Base-by-base conservation (phyloP, 2,888 invertebrate species). In the Ischnura elegans region DNA sequence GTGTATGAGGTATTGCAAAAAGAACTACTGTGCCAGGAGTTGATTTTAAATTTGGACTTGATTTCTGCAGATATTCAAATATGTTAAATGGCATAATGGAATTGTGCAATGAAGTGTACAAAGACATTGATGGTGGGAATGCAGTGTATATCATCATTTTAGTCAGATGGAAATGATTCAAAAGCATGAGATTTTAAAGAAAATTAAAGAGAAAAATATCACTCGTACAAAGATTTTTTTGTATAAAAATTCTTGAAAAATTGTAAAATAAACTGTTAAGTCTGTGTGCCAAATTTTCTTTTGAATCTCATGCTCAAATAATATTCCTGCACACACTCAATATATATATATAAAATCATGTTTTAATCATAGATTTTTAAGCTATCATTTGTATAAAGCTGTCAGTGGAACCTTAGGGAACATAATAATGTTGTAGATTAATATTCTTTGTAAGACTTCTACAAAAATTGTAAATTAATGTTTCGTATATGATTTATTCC, bases 51-150 rank as follows among this genome's bases (percentile, higher is more conserved):
- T 29, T 16, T 13, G 29, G 36, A 76, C 36, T 76, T 76, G 36
- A 13, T 36, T 36, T 29, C 10, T 10, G 13, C 76, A 76, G 76
- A 16, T 76, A 76, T 76, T 76, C 76, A 29, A 76, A 13, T 76
- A 36, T 76, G 29, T n/a, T 0, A 25, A 16, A 36, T 36, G 36
- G 36, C 29, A 76, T 46, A 21, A 5, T 43, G 45, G 46, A 45
- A 86, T n/a, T 86, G 86, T 86, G 86, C 46, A 46, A 86, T 86
- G 45, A n/a, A 46, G 46, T 45, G 86, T 86, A 86, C 45, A 86
- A 86, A 86, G 45, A 46, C 46, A 46, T n/a, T 86, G 25, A 86
- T 86, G 46, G n/a, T 86, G 46, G 46, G 76, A 36, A 25, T 76
- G 29, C 36, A 76, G 76, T 76, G 10, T 76, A 76, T 36, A 76